Evolutionary conservation across 2,797 vertebrate genomes (phyloP), one percentile per base, ranked within the genome.

Genomic region (Ctenopoma kingsleyae): DNA sequence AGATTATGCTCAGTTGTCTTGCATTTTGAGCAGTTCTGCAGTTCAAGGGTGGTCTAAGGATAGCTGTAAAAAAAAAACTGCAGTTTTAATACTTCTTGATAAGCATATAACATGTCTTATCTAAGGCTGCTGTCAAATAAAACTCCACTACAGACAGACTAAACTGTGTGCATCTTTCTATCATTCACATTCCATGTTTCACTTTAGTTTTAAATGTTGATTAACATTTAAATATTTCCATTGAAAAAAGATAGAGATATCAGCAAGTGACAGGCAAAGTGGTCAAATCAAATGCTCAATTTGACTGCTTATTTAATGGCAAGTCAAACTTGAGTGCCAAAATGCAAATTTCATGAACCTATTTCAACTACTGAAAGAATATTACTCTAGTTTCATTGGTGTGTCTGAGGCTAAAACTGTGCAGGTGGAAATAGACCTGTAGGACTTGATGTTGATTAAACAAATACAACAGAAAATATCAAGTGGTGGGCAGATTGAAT

Each of bases 401-500:
- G 27, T 22, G 44, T 25, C 36, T n/a, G n/a, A 2, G 15, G 19
- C 11, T 12, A 48, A 48, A 19, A 48, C 6, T 53, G 55, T 47
- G 11, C n/a, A 10, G 8, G 9, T 20, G n/a, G 36, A 59, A 49
- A 40, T 3, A 60, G 16, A 52, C 15, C 1, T 17, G 27, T 12
- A n/a, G 8, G 40, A 23, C 25, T 52, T 1, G 41, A 19, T 58
- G 20, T 30, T 64, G 17, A 16, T 54, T 67, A 4, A 61, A 53
- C 9, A 63, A 17, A 73, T 56, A 64, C 43, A n/a, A 61, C 41
- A 59, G 22, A 20, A 61, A 57, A 57, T 32, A 36, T 44, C 3
- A 20, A 44, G 12, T 10, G 32, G 27, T 44, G 16, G 4, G 8
- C 27, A 35, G 35, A 48, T 30, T 19, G 30, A 22, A 50, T 9